Base-by-base conservation (phyloP, 2,888 invertebrate species). In the Aproaerema taeniolella region DNA sequence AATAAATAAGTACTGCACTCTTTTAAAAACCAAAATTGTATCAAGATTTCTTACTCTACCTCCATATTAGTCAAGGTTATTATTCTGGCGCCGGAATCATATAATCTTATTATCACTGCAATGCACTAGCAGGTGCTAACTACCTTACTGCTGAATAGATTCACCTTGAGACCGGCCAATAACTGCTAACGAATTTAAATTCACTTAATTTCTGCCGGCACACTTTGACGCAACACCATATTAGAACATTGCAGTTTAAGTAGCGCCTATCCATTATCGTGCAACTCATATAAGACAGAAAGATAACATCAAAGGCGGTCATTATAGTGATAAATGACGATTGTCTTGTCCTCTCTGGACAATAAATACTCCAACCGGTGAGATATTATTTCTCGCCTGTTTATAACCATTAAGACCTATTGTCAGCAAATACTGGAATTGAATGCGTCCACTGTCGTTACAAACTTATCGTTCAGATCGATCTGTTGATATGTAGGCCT, bases 241-340 rank as follows among this genome's bases (percentile, higher is more conserved):
- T 2, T 16, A 28, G 16, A 16, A n/a, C 2, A 8, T 14, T 28
- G 28, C 35, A 25, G 53, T 58, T 61, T 55, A 58, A 61, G 54
- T 55, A 58, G 59, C 55, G 61, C 55, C 65, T 67, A 68, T 74
- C 67, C 69, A 71, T 69, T 59, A 64, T 66, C 55, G 39, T 40
- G 55, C 58, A n/a, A 63, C 64, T 69, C 65, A 61, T 57, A 56
- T 58, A 58, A 59, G 63, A 63, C 73, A 71, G 68, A 67, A 55
- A 74, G 81, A 82, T 81, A 82, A 71, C 64, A 77, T 80, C 77
- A 82, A 83, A 83, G 78, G 79, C 81, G 78, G 78, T 73, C 74
- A 76, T 77, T 77, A 72, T 67, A 61, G 62, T 81, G 81, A 83
- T 83, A 81, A 82, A 83, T 77, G 79, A 79, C 81, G 75, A 82